Percentiles rank a stretch among this genome's conserved stretches.
phyloP scores from a whole-genome alignment of 2,888 invertebrate genomes.

The Phyllotreta cruciferae region DNA sequence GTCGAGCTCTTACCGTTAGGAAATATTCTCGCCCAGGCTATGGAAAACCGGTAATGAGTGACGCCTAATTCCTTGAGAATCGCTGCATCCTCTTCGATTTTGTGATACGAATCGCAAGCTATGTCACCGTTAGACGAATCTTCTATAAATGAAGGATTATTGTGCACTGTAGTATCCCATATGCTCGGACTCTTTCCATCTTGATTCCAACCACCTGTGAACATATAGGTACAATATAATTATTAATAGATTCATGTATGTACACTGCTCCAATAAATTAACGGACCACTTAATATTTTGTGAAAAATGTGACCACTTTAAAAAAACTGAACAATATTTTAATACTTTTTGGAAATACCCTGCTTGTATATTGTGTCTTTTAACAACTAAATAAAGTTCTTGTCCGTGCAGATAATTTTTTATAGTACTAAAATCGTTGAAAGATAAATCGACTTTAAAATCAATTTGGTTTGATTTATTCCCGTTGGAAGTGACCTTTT shows the following conservation, averaged over 20 bases:
- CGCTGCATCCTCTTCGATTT: constrained; percentile 67
- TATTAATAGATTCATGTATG: background rate
- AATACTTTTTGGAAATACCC: no score
- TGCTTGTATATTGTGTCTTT: no score
- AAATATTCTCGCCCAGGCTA: constrained; percentile 56
- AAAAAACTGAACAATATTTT: no score
- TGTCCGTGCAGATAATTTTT: no score
- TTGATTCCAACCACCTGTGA: constrained; percentile 54
- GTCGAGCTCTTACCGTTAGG: constrained; percentile 64
- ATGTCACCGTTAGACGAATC: constrained; percentile 68
- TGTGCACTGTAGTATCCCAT: constrained; percentile 63
- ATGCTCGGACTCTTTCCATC: constrained; percentile 59
- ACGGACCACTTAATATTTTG: no score
- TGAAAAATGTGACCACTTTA: no score
- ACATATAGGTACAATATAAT: background rate
- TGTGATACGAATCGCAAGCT: constrained; percentile 73
- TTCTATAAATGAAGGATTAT: constrained; percentile 58
- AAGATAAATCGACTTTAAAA: no score
- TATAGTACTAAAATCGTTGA: no score
- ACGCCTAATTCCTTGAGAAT: constrained; percentile 66
- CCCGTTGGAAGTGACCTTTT: no score
- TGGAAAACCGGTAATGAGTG: constrained; percentile 61
- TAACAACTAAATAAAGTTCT: no score
- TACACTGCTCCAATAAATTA: no score
- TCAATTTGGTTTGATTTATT: no score